phyloP scores from a whole-genome alignment of 2,888 invertebrate species.

The Andrena haemorrhoa region DNA sequence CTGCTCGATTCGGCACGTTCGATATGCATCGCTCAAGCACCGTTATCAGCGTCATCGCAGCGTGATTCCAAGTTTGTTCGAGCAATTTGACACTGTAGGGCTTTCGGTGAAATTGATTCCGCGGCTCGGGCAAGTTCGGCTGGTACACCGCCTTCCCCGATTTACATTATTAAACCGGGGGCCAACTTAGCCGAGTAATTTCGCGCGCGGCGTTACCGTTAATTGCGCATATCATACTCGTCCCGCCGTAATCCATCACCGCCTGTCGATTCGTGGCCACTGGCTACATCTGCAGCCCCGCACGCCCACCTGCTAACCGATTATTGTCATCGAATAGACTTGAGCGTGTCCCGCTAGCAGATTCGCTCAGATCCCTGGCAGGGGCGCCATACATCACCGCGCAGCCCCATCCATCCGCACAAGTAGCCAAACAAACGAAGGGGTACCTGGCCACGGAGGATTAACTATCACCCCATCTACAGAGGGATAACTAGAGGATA shows the following conservation, averaged over 20 bases:
- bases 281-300: background rate
- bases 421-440: background rate
- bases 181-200: constrained; percentile 34
- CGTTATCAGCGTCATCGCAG: constrained; percentile 33
- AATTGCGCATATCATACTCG: constrained; percentile 24
- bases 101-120: constrained; percentile 47
- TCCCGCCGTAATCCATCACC: background rate
- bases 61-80: constrained; percentile 50
- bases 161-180: constrained; percentile 45
- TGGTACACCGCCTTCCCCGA: constrained; percentile 22
- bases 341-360: background rate
- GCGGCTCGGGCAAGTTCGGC: background rate
- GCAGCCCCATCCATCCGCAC: background rate
- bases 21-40: constrained; percentile 20
- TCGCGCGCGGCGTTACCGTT: constrained; percentile 14
- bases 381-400: too few relatives aligned
- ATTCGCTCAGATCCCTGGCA: background rate
- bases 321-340: background rate
- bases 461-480: too few relatives aligned
- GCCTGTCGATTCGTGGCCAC: background rate
- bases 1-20: background rate
- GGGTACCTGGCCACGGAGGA: too few relatives aligned
- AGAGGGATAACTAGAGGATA: too few relatives aligned
- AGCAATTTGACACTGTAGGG: constrained; percentile 48
- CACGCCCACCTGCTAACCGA: background rate